A percentile compares a stretch with the other conserved stretches of the same genome.
These are phyloP conservation scores for Fabriciana adippe DNA, from an alignment of 2,888 invertebrate species.

Conservation along the genomic window DNA sequence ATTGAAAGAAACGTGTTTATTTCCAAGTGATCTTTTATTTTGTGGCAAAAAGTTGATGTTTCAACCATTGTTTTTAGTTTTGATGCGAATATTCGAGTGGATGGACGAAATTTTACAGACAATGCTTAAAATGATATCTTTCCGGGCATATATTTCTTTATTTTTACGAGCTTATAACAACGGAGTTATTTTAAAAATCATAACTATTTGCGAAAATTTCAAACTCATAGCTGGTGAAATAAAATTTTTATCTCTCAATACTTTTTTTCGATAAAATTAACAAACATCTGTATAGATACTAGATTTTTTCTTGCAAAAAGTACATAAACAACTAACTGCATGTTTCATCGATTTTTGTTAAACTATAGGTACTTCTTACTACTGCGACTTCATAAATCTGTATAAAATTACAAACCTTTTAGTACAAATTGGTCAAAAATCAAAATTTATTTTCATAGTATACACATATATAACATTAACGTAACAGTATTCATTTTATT, in stretches of 20 bases:
- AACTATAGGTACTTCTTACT: too few species aligned
- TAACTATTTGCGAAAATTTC: slow-evolving; percentile 4
- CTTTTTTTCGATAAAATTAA: too few species aligned
- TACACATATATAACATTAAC: too few species aligned
- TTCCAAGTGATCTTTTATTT: slow-evolving; percentile 36
- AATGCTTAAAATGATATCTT: slow-evolving; percentile 32
- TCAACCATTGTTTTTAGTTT: slow-evolving; percentile 39
- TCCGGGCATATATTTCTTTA: slow-evolving; percentile 16
- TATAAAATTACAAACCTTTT: too few species aligned
- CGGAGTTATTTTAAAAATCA: slow-evolving; percentile 2
- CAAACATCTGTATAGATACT: too few species aligned
- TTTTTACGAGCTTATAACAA: slow-evolving; percentile 20
- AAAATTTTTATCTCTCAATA: slow-evolving; percentile 6
- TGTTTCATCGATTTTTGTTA: too few species aligned
- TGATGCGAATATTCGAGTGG: slow-evolving; percentile 39
- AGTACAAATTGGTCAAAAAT: too few species aligned
- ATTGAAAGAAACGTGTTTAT: slow-evolving; percentile 38
- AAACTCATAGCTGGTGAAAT: slow-evolving; percentile 6
- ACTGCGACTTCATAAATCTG: too few species aligned
- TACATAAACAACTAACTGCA: too few species aligned
- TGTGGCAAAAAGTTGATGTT: slow-evolving; percentile 36
- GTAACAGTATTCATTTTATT: too few species aligned
- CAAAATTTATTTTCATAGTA: too few species aligned
- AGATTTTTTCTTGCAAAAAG: too few species aligned
- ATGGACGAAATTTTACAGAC: slow-evolving; percentile 33